Percentiles rank a stretch among this genome's conserved stretches.
These are phyloP conservation scores for Climacteris rufus DNA, from an alignment of 2,113 vertebrate genomes.

Conservation along the genomic window DNA sequence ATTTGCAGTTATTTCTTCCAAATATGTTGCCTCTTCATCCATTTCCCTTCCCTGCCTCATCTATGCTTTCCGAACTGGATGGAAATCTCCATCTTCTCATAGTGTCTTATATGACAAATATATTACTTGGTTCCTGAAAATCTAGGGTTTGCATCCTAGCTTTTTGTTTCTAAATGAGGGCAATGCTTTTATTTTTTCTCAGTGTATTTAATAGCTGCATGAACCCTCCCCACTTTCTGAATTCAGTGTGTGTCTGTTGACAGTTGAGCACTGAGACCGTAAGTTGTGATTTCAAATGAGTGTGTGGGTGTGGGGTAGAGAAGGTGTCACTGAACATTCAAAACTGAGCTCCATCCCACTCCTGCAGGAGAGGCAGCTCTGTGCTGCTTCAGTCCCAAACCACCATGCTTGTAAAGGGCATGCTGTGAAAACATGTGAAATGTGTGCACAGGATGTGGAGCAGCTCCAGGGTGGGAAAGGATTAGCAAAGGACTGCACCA, in stretches of 20 bases:
- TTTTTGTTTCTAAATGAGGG: not conserved
- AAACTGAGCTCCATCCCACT: slow-evolving; percentile 18
- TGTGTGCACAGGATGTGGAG: not conserved
- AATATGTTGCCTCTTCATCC: not conserved
- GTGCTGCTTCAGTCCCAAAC: not conserved
- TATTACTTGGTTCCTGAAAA: not conserved
- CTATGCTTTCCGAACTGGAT: not conserved
- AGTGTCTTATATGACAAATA: not conserved
- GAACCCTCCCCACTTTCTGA: not conserved
- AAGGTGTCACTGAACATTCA: not conserved
- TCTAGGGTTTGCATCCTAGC: not conserved
- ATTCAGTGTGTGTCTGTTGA: not conserved
- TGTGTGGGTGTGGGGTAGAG: not conserved
- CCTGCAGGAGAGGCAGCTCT: not conserved
- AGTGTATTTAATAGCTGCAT: not conserved
- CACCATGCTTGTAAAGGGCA: not conserved
- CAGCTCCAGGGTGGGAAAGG: not conserved
- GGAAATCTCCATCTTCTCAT: not conserved
- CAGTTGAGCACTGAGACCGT: not conserved
- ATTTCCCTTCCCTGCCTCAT: not conserved
- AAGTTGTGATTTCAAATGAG: not conserved
- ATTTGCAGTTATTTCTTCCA: not conserved
- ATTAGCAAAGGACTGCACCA: not conserved
- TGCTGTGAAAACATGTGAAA: not conserved
- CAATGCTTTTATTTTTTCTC: not conserved